These are phyloP conservation scores for Parotocinclus haroldoi DNA, from an alignment of 2,797 vertebrate genomes.

Conservation along the genomic window DNA sequence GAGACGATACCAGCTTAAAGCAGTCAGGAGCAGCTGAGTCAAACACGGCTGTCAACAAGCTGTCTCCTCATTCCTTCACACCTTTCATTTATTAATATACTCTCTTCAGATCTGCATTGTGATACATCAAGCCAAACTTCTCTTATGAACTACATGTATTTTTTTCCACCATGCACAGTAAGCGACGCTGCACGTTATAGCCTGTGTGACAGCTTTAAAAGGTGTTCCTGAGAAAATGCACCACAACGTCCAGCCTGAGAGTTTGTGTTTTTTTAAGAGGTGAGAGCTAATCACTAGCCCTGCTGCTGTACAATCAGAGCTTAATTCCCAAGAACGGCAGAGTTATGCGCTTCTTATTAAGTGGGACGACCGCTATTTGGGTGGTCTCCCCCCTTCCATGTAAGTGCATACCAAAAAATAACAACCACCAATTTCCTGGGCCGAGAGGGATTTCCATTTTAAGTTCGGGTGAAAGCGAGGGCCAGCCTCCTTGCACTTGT, in stretches of 20 bases:
- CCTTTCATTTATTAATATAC: slow-evolving; percentile 8
- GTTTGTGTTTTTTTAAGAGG: slow-evolving; percentile 25
- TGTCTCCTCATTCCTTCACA: slow-evolving; percentile 19
- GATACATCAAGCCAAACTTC: slow-evolving; percentile 14
- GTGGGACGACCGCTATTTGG: slow-evolving; percentile 51
- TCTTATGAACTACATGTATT: slow-evolving; percentile 4
- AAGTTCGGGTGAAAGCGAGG: slow-evolving; percentile 41
- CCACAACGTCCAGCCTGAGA: slow-evolving; percentile 15
- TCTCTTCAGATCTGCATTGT: slow-evolving; percentile 6
- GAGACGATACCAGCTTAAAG: slow-evolving; percentile 34
- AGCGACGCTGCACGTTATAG: neutral
- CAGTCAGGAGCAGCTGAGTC: slow-evolving; percentile 29
- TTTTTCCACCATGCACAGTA: slow-evolving; percentile 15
- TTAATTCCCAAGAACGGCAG: slow-evolving; percentile 53
- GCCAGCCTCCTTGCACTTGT: slow-evolving; percentile 37
- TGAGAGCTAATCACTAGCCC: slow-evolving; percentile 36
- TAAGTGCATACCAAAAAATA: slow-evolving; percentile 55
- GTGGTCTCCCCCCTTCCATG: slow-evolving; percentile 61
- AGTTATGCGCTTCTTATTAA: slow-evolving; percentile 61
- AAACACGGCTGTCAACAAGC: slow-evolving; percentile 32
- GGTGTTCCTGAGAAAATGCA: neutral
- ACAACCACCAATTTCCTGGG: slow-evolving; percentile 58
- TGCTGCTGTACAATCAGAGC: slow-evolving; percentile 42
- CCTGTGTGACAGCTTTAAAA: slow-evolving; percentile 12
- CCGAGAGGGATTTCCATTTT: slow-evolving; percentile 61